Percentiles rank a stretch among this genome's conserved stretches.
Conservation (phyloP, 1,140 invertebrate species). For the Lineus longissimus region DNA sequence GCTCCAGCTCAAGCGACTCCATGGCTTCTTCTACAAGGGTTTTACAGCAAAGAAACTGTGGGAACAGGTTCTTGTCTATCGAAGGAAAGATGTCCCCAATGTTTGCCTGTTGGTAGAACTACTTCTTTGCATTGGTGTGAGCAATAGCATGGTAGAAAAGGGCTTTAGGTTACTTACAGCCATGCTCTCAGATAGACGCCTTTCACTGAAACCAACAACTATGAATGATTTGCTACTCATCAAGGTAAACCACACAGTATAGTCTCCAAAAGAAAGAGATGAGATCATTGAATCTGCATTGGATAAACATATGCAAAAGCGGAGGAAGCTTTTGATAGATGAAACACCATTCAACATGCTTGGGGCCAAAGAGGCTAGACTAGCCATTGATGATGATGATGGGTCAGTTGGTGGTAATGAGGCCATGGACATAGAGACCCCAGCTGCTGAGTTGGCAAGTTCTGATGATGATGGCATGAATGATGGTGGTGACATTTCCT, state of each 20-base stretch:
- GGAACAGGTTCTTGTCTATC: neutral
- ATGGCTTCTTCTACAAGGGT: neutral
- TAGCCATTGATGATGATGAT: too few relatives aligned
- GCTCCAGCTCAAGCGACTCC: neutral
- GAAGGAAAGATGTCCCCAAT: neutral
- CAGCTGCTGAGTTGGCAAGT: too few relatives aligned
- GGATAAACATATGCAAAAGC: neutral
- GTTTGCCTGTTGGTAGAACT: neutral
- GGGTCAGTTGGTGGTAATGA: too few relatives aligned
- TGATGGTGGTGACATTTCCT: too few relatives aligned
- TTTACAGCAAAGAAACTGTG: neutral
- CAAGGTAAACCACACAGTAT: neutral
- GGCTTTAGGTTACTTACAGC: neutral
- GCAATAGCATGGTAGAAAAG: constrained; percentile 4
- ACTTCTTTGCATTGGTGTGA: neutral
- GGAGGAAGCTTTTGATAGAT: neutral
- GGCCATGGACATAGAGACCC: too few relatives aligned
- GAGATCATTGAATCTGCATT: neutral
- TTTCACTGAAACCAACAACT: neutral
- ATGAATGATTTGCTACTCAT: neutral
- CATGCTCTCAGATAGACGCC: neutral
- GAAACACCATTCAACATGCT: too few relatives aligned
- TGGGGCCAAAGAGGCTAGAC: too few relatives aligned
- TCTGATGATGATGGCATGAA: too few relatives aligned
- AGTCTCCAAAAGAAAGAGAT: neutral